Conservation (phyloP, 2,888 invertebrate genomes). For the Drosophila mimica region DNA sequence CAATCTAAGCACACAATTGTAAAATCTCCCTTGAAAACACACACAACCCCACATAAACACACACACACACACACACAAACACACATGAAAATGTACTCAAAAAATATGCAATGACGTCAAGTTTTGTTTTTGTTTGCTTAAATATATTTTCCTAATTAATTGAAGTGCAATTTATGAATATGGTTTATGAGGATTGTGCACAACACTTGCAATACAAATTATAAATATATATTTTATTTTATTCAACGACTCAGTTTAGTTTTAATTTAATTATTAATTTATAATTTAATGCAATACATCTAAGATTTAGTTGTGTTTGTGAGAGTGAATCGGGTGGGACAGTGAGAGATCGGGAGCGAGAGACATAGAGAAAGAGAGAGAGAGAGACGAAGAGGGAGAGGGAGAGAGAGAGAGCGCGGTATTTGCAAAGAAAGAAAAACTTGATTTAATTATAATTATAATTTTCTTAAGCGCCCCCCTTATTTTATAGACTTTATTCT, state of each 20-base stretch:
- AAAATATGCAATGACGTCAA: constrained; percentile 21
- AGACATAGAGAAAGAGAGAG: not conserved
- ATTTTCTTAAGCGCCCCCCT: constrained; percentile 45
- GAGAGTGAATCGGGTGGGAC: constrained; percentile 1
- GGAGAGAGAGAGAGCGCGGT: not conserved
- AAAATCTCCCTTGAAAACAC: constrained; percentile 14
- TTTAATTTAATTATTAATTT: constrained; percentile 24
- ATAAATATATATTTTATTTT: constrained; percentile 30
- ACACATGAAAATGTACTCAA: constrained; percentile 52
- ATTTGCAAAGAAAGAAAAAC: constrained; percentile 9
- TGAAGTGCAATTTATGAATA: constrained; percentile 56
- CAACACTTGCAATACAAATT: constrained; percentile 30
- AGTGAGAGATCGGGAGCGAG: not conserved
- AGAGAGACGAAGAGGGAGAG: not conserved
- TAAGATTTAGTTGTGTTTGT: constrained; percentile 32
- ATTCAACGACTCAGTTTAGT: constrained; percentile 60
- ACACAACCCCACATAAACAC: constrained; percentile 11
- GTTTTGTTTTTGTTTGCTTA: constrained; percentile 33
- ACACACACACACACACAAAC: constrained; percentile 14
- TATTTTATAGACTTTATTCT: constrained; percentile 61
- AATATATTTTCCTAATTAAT: constrained; percentile 28
- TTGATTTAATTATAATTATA: constrained; percentile 36
- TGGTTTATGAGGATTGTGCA: constrained; percentile 21
- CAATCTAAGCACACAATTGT: constrained; percentile 30
- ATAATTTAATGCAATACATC: constrained; percentile 5